Percentiles rank a stretch among this genome's conserved stretches.
Conservation (phyloP, 2,113 vertebrate genomes). For the Diphyllodes magnificus region DNA sequence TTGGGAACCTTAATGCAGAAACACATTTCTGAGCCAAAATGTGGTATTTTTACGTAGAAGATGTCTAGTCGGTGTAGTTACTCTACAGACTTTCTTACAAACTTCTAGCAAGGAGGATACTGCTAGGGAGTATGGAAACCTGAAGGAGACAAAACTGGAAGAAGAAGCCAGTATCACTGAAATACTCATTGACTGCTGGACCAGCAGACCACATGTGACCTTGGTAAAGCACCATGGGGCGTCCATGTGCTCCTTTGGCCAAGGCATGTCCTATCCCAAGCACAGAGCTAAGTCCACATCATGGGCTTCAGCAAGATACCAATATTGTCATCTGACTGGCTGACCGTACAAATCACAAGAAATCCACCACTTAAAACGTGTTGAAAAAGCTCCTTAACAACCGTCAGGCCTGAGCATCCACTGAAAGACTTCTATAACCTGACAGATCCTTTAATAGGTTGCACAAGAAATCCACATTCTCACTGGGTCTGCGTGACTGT, state of each 20-base stretch:
- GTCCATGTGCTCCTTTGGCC: background rate
- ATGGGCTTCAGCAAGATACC: background rate
- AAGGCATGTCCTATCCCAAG: background rate
- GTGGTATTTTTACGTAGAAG: background rate
- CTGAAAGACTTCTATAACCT: background rate
- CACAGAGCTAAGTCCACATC: background rate
- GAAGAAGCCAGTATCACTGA: background rate
- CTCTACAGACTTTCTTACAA: slow-evolving; percentile 1
- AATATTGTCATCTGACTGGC: fast-evolving
- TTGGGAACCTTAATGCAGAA: background rate
- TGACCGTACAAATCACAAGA: background rate
- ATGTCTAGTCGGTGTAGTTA: background rate
- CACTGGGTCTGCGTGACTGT: background rate
- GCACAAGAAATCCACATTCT: background rate
- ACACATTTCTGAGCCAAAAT: slow-evolving; percentile 3
- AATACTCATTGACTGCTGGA: background rate
- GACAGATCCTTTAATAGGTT: background rate
- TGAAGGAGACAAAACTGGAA: background rate
- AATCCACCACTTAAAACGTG: background rate
- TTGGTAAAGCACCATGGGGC: background rate
- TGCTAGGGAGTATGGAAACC: background rate
- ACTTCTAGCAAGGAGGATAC: background rate
- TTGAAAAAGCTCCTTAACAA: background rate
- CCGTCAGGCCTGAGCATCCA: background rate
- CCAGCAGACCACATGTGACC: background rate